Base-by-base conservation (phyloP, 2,888 invertebrate genomes). In the Cerceris rybyensis region DNA sequence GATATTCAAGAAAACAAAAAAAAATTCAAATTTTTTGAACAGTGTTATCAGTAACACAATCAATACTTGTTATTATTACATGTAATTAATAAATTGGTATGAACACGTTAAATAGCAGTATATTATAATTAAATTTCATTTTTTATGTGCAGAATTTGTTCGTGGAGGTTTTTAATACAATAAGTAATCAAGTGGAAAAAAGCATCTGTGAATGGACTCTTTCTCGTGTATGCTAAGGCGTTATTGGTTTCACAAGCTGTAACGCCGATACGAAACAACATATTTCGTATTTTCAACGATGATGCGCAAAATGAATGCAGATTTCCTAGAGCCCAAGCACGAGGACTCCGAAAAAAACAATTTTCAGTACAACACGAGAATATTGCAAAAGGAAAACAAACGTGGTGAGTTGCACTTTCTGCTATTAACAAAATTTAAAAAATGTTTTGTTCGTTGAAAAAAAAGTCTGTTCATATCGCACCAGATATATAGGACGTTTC, bases 221-320 rank as follows among this genome's bases (percentile, higher is more conserved):
- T 73, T 75, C 65, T 77, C 65, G 83, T 83, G 83, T 81, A 81
- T 72, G 59, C 75, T 75, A 43, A 82, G 84, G 79, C 83, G 82
- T 66, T 78, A 83, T 61, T 84, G 64, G 28, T 70, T 54, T n/a
- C 39, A 66, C 76, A 57, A 54, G 58, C 59, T 83, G 28, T 83
- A 71, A 86, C 60, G 49, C 55, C 17, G 14, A 46, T 14, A 11
- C 60, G 13, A 54, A 6, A 17, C n/a, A 13, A 67, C 4, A 59
- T 6, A 6, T 46, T 50, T 17, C 13, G 41, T 13, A 63, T 54
- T n/a, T 16, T 11, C 41, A 41, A 43, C 43, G 46, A 91, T 90
- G 91, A 63, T 89, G 72, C 80, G 86, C 43, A 80, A 88, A 75
- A 82, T 87, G 68, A 84, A 86, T 50, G n/a, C 76, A 16, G 88